A percentile compares a stretch with the other conserved stretches of the same genome.
phyloP scores from a whole-genome alignment of 2,113 vertebrate genomes.

The Rhabdornis inornatus region DNA sequence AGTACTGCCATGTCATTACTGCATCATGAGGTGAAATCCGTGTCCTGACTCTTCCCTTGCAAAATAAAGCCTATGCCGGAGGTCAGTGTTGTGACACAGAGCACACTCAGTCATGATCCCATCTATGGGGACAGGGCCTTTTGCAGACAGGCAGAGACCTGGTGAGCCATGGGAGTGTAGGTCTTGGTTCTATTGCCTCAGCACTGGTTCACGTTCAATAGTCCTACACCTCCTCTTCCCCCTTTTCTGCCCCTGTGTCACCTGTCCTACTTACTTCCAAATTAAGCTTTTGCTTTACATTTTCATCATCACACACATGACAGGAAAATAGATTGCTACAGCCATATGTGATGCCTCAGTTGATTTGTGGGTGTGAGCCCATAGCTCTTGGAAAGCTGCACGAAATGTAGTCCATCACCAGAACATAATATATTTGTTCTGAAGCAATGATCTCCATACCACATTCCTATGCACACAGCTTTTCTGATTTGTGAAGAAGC shows the following conservation, averaged over 20 bases:
- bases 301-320: not conserved
- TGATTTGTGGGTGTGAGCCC: not conserved
- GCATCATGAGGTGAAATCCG: not conserved
- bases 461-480: not conserved
- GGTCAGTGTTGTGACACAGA: not conserved
- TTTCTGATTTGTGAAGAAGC: not conserved
- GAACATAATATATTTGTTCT: not conserved
- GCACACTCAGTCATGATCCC: fast-evolving
- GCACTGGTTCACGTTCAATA: not conserved
- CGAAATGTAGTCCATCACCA: not conserved
- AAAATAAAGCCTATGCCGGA: not conserved
- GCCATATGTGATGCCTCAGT: not conserved
- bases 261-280: not conserved
- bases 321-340: not conserved
- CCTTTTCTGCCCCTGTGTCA: not conserved
- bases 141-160: not conserved
- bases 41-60: not conserved
- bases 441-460: not conserved
- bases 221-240: not conserved
- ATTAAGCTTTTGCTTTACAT: not conserved
- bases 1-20: not conserved
- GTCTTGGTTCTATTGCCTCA: not conserved
- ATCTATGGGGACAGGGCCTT: not conserved
- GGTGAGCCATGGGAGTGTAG: not conserved
- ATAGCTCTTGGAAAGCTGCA: not conserved